These are phyloP conservation scores for Oryzias woworae DNA, from an alignment of 2,113 vertebrate genomes.

Conservation along the genomic window DNA sequence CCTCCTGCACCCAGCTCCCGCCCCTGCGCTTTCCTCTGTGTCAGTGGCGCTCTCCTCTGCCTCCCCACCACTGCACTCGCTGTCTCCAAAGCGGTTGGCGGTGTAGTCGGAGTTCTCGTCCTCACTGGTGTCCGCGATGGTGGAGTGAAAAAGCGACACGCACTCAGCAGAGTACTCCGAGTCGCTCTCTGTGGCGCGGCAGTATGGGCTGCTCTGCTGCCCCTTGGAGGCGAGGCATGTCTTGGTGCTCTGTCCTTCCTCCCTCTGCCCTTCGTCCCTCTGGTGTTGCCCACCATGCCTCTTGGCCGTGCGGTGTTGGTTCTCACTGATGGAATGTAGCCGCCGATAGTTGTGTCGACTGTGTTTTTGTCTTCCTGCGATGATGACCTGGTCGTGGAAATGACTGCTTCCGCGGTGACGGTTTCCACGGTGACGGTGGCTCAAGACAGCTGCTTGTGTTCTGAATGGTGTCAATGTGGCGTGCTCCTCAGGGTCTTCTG, in stretches of 20 bases:
- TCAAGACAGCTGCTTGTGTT: slow-evolving; percentile 21
- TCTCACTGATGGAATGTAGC: slow-evolving; percentile 79
- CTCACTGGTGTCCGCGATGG: slow-evolving; percentile 91
- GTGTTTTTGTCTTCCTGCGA: slow-evolving; percentile 87
- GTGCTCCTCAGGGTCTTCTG: slow-evolving; percentile 71
- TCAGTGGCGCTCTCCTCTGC: slow-evolving; percentile 86
- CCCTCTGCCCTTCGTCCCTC: slow-evolving; percentile 76
- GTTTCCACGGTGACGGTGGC: slow-evolving; percentile 41
- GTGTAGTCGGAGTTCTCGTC: slow-evolving; percentile 91
- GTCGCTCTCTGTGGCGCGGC: slow-evolving; percentile 83
- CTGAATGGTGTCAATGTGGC: not conserved
- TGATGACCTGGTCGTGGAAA: slow-evolving; percentile 67
- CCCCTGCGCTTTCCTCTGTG: slow-evolving; percentile 86
- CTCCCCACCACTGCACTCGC: slow-evolving; percentile 89
- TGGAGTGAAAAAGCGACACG: slow-evolving; percentile 91
- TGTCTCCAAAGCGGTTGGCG: slow-evolving; percentile 93
- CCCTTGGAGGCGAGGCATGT: slow-evolving; percentile 47
- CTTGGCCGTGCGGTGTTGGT: slow-evolving; percentile 82
- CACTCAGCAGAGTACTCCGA: slow-evolving; percentile 96
- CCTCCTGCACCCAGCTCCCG: slow-evolving; percentile 75
- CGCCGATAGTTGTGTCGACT: slow-evolving; percentile 84
- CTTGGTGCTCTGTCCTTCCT: slow-evolving; percentile 60
- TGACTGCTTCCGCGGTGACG: slow-evolving; percentile 27
- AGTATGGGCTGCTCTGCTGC: slow-evolving; percentile 76
- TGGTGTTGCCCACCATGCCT: slow-evolving; percentile 72